Evolutionary conservation across 2,113 vertebrate species (phyloP), one percentile per base, ranked within the genome.

Genomic region (Reinhardtius hippoglossoides): DNA sequence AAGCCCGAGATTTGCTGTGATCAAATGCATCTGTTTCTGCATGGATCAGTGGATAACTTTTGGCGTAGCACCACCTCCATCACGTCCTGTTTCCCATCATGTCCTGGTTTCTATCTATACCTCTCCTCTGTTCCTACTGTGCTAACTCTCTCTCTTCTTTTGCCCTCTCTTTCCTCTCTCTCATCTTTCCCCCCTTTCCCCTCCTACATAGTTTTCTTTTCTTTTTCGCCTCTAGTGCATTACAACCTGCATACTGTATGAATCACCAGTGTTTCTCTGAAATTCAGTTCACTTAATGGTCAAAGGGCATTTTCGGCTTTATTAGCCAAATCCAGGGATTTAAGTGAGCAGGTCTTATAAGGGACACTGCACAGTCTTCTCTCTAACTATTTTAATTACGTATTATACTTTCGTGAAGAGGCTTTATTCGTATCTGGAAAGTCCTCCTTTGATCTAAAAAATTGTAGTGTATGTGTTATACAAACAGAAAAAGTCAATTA

Each of bases 1-100:
- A 78, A 91, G 86, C 90, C 82, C 13, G 74, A 90, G 91, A 93
- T 94, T 89, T 84, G 81, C 90, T 87, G 85, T 90, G 89, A 93
- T 93, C 90, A 92, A 87, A 93, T 92, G 89, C 88, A 93, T 88
- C 89, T 89, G 84, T 91, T 93, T 91, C 81, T 69, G 83, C 74
- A 87, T 76, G 91, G 90, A 93, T 92, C 89, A 84, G 81, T 76
- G 87, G 78, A 71, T 80, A 87, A 85, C 82, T 90, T 90, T 42
- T 91, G 91, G 90, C 92, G 88, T 83, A 56, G 63, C 87, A 85
- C 80, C 82, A 83, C 84, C 80, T 84, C 76, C 71, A 83, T 83
- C 71, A 65, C 75, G 58, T 81, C 80, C 83, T 76, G 74, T 71
- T 81, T 79, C 86, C 81, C 60, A 64, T 81, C 68, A 63, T 77